These are phyloP conservation scores for Babylonia areolata DNA, from an alignment of 1,140 invertebrate species.

Conservation along the genomic window DNA sequence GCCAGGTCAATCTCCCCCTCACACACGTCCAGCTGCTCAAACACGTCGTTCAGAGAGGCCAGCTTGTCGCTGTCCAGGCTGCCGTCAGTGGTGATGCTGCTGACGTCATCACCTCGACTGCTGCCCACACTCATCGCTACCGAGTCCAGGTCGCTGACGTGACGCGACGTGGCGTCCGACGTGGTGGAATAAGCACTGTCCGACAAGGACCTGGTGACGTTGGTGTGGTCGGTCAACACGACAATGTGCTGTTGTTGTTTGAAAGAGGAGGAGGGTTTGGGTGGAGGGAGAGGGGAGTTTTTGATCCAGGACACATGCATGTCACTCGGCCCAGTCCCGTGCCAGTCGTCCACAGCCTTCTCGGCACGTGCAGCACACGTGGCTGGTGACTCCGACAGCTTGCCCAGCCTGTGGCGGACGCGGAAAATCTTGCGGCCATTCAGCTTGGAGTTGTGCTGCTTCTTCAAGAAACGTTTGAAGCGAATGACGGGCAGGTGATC, in stretches of 20 bases:
- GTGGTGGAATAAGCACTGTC: constrained; percentile 32
- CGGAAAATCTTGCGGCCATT: constrained; percentile 30
- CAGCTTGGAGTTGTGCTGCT: constrained; percentile 39
- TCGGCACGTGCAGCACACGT: background rate
- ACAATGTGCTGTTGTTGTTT: background rate
- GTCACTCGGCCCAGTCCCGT: background rate
- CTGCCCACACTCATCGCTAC: background rate
- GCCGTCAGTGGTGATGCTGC: background rate
- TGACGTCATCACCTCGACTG: constrained; percentile 1
- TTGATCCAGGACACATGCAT: background rate
- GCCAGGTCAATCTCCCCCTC: constrained; percentile 44
- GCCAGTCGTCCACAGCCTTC: background rate
- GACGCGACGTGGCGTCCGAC: background rate
- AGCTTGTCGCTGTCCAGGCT: constrained; percentile 32
- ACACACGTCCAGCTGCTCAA: constrained; percentile 43
- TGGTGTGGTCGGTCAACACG: background rate
- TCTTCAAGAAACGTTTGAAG: constrained; percentile 47
- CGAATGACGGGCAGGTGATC: constrained; percentile 34
- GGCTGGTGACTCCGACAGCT: constrained; percentile 21
- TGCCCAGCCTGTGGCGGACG: constrained; percentile 32
- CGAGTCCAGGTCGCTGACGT: constrained; percentile 16
- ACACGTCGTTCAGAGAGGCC: constrained; percentile 35
- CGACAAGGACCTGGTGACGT: background rate
- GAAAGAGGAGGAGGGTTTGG: background rate
- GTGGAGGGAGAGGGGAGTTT: background rate